Evolutionary conservation across 2,113 vertebrate species (phyloP), one percentile per base, ranked within the genome.

Genomic region (Coryphaenoides rupestris): DNA sequence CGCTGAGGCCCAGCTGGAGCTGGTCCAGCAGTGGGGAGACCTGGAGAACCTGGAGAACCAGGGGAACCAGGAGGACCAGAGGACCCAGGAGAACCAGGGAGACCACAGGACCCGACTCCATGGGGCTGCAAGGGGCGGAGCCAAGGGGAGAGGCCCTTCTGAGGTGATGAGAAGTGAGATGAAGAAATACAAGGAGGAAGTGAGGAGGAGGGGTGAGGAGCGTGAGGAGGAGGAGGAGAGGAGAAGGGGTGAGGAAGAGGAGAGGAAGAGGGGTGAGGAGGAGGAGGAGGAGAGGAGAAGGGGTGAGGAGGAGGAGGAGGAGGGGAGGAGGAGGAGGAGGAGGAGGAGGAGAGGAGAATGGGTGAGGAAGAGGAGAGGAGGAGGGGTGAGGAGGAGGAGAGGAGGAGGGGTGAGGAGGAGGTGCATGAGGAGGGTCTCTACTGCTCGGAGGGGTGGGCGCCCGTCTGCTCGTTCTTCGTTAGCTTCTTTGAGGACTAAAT

Each of bases 381-480:
- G 52, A 56, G 10, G 19, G 69, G 79, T 26, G 80, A 81, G 40
- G 66, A 74, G 55, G 63, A 59, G 0, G 70, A 72, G 17, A 80
- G 84, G 6, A 72, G 82, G 0, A 55, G 69, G 10, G 46, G 78
- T 19, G 12, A 78, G 55, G 75, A 80, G 1, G 85, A 93, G 69
- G 82, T 70, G 16, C 79, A 80, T 10, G 86, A 92, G 21, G 71
- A 77, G 0, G 84, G 89, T 71, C 86, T 70, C 15, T 94, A 94
- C 88, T 98, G 95, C 66, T 85, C 90, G 0, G 88, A 93, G 58
- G 90, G 92, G 1, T 97, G 95, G 95, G 89, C 88, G 74, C 92
- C 95, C 0, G 70, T 98, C 24, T 97, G 95, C 88, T 89, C 85
- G 6, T 94, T 98, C 84, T 91, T 98, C 28, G 84, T 93, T 75